Evolutionary conservation across 2,797 vertebrate genomes (phyloP).

Genomic region (Sebastes diaconus): DNA sequence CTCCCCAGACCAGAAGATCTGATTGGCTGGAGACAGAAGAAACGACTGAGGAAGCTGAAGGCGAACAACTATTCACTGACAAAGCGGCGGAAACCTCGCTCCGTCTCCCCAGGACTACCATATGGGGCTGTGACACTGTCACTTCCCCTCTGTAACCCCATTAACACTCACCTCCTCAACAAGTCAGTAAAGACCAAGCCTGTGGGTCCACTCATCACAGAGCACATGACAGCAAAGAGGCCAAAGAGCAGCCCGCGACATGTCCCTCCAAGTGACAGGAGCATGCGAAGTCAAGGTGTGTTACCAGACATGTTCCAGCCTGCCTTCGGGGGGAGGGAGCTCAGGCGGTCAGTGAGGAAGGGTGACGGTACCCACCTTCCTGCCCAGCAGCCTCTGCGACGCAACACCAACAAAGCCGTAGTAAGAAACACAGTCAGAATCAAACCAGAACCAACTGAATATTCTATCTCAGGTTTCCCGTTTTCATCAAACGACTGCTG

Average conservation of each 20-base stretch:
- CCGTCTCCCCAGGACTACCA: slow-evolving; percentile 42
- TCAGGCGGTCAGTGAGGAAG: slow-evolving; percentile 69
- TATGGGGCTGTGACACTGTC: slow-evolving; percentile 64
- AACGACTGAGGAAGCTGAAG: slow-evolving; percentile 84
- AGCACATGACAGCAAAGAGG: slow-evolving; percentile 53
- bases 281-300: slow-evolving; percentile 76
- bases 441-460: slow-evolving; percentile 78
- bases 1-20: slow-evolving; percentile 83
- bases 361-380: slow-evolving; percentile 13
- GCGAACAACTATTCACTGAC: slow-evolving; percentile 85
- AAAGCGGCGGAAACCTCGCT: slow-evolving; percentile 77
- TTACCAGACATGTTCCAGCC: slow-evolving; percentile 67
- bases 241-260: slow-evolving; percentile 21
- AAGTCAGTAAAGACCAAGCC: slow-evolving; percentile 72
- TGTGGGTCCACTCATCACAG: slow-evolving; percentile 3
- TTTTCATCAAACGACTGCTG: slow-evolving; percentile 16
- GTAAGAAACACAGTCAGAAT: slow-evolving; percentile 64
- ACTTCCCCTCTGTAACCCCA: slow-evolving; percentile 78
- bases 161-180: slow-evolving; percentile 72
- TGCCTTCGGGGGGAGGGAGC: slow-evolving; percentile 56
- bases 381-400: slow-evolving; percentile 32
- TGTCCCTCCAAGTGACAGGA: slow-evolving; percentile 72
- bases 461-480: slow-evolving; percentile 65
- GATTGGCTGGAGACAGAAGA: slow-evolving; percentile 87
- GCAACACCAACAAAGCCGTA: slow-evolving; percentile 24